Conservation (phyloP, 2,797 vertebrate species). For the Xenops minutus region DNA sequence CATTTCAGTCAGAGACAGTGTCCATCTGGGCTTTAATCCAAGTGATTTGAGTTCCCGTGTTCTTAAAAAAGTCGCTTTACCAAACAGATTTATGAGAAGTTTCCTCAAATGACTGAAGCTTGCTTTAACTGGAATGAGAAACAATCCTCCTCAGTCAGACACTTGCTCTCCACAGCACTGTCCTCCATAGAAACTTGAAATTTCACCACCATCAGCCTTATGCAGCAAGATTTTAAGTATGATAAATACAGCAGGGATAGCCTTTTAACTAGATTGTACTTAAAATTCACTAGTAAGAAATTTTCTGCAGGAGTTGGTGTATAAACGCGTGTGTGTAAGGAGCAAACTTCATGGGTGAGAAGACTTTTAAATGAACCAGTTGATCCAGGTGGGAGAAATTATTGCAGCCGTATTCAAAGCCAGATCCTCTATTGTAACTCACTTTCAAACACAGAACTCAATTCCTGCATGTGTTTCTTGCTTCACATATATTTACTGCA, state of each 20-base stretch:
- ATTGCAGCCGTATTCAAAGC: neutral
- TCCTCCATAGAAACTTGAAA: neutral
- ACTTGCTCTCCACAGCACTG: neutral
- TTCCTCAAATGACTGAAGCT: neutral
- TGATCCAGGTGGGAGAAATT: neutral
- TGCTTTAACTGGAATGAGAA: neutral
- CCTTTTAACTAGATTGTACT: neutral
- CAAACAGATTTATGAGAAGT: neutral
- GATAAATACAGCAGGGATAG: neutral
- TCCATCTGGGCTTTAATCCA: neutral
- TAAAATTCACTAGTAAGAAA: neutral
- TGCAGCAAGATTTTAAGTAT: neutral
- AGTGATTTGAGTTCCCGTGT: neutral
- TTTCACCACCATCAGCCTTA: neutral
- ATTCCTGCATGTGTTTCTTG: neutral
- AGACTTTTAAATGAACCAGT: neutral
- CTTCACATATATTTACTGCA: neutral
- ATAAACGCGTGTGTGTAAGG: fast-evolving
- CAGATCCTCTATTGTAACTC: neutral
- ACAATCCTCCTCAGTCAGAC: neutral
- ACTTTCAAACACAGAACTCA: neutral
- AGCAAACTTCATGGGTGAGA: neutral
- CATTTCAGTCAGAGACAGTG: neutral
- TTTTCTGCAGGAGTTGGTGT: neutral
- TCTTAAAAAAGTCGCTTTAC: neutral